These are phyloP conservation scores for Agrilus biguttatus DNA, from an alignment of 2,888 invertebrate genomes.

Conservation along the genomic window DNA sequence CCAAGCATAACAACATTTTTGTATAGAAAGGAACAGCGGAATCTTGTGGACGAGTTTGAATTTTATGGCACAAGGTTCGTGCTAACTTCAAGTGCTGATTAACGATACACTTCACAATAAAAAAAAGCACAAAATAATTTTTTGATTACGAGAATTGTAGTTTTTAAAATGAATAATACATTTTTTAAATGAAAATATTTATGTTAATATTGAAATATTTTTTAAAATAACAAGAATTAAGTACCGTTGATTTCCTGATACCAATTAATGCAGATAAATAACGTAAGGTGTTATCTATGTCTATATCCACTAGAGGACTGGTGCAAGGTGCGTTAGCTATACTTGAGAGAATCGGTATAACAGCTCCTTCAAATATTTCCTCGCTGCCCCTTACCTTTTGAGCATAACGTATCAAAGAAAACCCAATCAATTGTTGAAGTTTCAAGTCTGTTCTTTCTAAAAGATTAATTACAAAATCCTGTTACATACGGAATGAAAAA, in stretches of 20 bases:
- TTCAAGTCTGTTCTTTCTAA: conserved; percentile 6
- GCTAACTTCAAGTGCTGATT: conserved; percentile 10
- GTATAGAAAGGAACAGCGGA: conserved; percentile 7
- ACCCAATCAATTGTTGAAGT: conserved; percentile 5
- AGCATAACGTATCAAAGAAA: conserved; percentile 4
- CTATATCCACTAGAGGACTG: conserved; percentile 7
- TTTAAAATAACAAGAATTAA: no score
- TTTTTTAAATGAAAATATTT: no score
- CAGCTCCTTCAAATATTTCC: conserved; percentile 6
- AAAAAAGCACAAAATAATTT: not conserved
- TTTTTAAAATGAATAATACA: no score
- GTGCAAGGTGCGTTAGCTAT: conserved; percentile 7
- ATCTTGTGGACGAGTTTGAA: conserved; percentile 6
- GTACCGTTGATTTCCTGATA: conserved; percentile 3
- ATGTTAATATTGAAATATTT: no score
- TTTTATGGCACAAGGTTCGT: conserved; percentile 8
- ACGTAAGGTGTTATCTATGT: conserved; percentile 6
- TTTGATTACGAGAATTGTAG: no score
- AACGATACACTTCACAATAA: not conserved
- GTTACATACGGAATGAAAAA: no score
- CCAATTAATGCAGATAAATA: conserved; percentile 6
- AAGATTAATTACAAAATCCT: not conserved
- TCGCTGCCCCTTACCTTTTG: conserved; percentile 1
- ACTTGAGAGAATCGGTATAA: conserved; percentile 6
- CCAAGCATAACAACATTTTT: conserved; percentile 8